Base-by-base conservation (phyloP, 2,888 invertebrate species). In the Rhogogaster chlorosoma region DNA sequence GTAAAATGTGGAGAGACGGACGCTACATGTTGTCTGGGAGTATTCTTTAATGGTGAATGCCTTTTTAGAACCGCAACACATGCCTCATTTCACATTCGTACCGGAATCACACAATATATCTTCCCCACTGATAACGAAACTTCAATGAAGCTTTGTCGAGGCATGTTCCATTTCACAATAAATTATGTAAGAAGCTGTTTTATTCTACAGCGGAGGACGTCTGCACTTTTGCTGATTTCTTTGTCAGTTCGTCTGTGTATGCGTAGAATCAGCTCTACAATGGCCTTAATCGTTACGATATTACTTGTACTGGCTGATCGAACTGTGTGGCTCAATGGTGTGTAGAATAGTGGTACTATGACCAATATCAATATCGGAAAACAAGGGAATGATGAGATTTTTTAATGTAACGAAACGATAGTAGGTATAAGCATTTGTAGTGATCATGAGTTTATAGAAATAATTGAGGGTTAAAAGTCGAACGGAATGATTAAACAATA, bases 1-100 rank as follows among this genome's bases (percentile, higher is more conserved):
- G 45, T 89, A 86, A 86, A 84, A 26, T 73, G 18, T 29, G 12
- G 22, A 57, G 4, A 61, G 15, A 77, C 53, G 29, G 38, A 22
- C n/a, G 42, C 26, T 18, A 22, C 1, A 22, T 38, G 3, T 73
- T 32, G 32, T 53, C 29, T 18, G 15, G n/a, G 38, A 73, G n/a
- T 73, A 42, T 73, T 29, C 22, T 42, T 38, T 15, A 70, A 70
- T 22, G 26, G 29, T 26, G 75, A 45, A 26, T 75, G 9, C n/a
- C 36, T 32, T 22, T 42, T 4, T 73, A 9, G 18, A 26, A 18
- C 18, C 18, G 67, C 18, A 15, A 32, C 2, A 67, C 32, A 32
- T 32, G 26, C 32, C n/a, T 38, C 38, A 71, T 71, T 71, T n/a
- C 71, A 36, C 36, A 38, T 71, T 36, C n/a, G 36, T 22, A 71